Evolutionary conservation across 2,797 vertebrate species (phyloP), one percentile per base, ranked within the genome.

Genomic region (Limnodromus scolopaceus): DNA sequence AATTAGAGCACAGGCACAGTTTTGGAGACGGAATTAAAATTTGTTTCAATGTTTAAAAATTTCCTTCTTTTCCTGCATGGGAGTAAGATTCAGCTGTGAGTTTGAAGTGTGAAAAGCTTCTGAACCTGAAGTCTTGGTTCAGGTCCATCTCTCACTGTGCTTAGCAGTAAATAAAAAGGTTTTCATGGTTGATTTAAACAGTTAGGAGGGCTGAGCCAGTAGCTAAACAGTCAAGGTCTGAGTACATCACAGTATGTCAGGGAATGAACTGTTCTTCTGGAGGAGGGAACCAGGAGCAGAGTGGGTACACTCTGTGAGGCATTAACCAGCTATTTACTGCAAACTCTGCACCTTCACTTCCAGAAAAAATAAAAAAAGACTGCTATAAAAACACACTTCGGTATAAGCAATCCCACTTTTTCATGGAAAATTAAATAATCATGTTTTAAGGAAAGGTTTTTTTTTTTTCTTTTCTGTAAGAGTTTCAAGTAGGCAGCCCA

Each of bases 141-240:
- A 87, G 63, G 53, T 83, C 55, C 48, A 60, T 82, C 74, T 85
- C 27, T 93, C 25, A 7, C 48, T 64, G 20, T 43, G 36, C 39
- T 92, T 71, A 74, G 41, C 48, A 84, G 41, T 86, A 95, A 96
- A 96, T 78, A 71, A 68, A 93, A 92, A 83, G 53, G 22, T 64
- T 85, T 94, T 94, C 63, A 81, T 85, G 85, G 71, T 34, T 92
- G 87, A 72, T 66, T 93, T 88, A 83, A 95, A 58, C 38, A 89
- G 53, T 57, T 69, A 83, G 55, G 49, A 71, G 32, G 15, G 20
- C 32, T 88, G 63, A 91, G 57, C 66, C 70, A 34, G 39, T 34
- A 75, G 38, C 18, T 77, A 43, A 76, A 77, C 13, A 90, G 61
- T 54, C 41, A 82, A 60, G 46, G 66, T 78, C 82, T 69, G 45